A percentile compares a stretch with the other conserved stretches of the same genome.
Evolutionary conservation across 2,797 vertebrate species (phyloP).

Genomic region (Acrossocheilus fasciatus): DNA sequence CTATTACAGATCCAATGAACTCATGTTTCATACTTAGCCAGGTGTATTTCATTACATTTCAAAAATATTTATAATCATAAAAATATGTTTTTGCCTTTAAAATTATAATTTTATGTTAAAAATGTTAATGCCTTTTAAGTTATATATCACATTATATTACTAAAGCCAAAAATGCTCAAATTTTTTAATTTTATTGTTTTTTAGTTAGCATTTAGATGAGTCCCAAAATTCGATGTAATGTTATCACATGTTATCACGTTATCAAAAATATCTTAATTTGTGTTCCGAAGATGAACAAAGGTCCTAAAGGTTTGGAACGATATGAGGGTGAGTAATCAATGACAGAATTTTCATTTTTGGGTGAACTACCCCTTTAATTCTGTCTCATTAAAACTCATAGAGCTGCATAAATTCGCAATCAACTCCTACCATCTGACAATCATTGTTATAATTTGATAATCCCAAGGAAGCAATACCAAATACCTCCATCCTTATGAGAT

Average conservation of each 20-base stretch:
- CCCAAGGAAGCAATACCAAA: constrained; percentile 28
- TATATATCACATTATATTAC: too few relatives aligned
- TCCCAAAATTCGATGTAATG: too few relatives aligned
- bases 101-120: too few relatives aligned
- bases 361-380: neutral
- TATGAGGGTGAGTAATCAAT: neutral
- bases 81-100: too few relatives aligned
- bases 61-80: neutral
- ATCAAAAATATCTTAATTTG: too few relatives aligned
- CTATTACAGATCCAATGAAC: neutral
- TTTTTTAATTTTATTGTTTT: too few relatives aligned
- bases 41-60: neutral
- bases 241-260: too few relatives aligned
- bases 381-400: neutral
- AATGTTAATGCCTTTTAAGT: too few relatives aligned
- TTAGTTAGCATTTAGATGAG: too few relatives aligned
- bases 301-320: neutral
- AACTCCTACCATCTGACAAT: neutral
- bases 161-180: too few relatives aligned
- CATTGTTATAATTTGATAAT: neutral
- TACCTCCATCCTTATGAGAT: constrained; percentile 23
- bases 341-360: neutral
- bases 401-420: neutral
- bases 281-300: neutral
- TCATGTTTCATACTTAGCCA: neutral